Percentiles rank a stretch among this genome's conserved stretches.
These are phyloP conservation scores for Dipodomys spectabilis DNA, from an alignment of 2,113 vertebrate genomes.

Conservation along the genomic window DNA sequence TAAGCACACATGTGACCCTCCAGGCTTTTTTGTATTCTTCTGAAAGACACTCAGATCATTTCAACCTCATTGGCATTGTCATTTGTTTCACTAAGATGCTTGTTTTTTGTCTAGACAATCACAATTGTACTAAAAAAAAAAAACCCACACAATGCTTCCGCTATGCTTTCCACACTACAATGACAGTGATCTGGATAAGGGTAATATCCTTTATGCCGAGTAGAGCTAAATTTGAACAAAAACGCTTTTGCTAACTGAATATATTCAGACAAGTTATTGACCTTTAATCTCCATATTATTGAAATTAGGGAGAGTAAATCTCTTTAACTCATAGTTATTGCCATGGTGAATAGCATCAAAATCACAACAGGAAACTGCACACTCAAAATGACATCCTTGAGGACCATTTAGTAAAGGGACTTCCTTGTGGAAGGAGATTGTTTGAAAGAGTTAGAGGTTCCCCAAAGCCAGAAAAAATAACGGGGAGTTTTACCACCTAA, in stretches of 20 bases:
- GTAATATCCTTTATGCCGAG: neutral
- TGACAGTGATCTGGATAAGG: neutral
- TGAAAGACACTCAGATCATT: neutral
- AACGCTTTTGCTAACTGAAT: neutral
- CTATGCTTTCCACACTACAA: neutral
- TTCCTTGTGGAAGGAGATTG: neutral
- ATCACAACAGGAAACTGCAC: neutral
- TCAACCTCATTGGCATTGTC: neutral
- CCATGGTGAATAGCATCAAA: neutral
- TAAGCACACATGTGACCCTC: too few relatives aligned
- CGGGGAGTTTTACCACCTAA: neutral
- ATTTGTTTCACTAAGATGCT: neutral
- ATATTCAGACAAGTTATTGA: neutral
- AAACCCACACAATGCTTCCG: neutral
- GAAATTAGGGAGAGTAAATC: conserved; percentile 15
- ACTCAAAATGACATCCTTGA: neutral
- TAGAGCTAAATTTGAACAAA: neutral
- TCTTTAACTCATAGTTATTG: neutral
- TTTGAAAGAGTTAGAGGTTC: neutral
- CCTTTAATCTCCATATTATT: neutral
- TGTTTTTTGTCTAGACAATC: neutral
- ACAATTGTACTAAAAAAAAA: neutral
- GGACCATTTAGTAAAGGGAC: neutral
- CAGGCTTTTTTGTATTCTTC: conserved; percentile 10
- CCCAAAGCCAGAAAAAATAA: neutral